Evolutionary conservation across 2,888 invertebrate species (phyloP), one percentile per base, ranked within the genome.

Genomic region (Dendrolimus houi): DNA sequence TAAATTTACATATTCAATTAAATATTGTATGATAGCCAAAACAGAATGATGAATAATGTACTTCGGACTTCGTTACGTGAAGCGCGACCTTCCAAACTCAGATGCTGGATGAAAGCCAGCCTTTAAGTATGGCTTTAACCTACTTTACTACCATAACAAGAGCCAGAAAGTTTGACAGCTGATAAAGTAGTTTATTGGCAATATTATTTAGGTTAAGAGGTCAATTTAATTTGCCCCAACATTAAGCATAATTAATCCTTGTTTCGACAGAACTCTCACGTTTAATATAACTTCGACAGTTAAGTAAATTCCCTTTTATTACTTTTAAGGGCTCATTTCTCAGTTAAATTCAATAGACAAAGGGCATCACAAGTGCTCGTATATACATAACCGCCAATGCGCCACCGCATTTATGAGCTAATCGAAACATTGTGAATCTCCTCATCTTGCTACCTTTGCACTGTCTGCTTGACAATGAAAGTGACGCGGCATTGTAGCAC

Each of bases 61-160:
- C 6, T 29, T 6, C 29, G 29, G 29, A 29, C 29, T 29, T 29
- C 3, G 29, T 29, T 29, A 3, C 29, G 29, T 29, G 9, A 47
- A 64, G 54, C 61, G 63, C 66, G 62, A 68, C 71, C 72, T 73
- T 62, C 62, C 62, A 12, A 9, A 47, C 60, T 61, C 61, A 62
- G 64, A 66, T 64, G 54, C 72, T 73, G 78, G 77, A 74, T 63
- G 57, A 55, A 40, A 65, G 76, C 72, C 77, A 77, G 68, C 60
- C 67, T 58, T 63, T 57, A 29, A 29, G 66, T 60, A 68, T 64
- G 68, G 65, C 72, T 70, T 76, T 78, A 76, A 70, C 74, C 74
- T 62, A 72, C 56, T 68, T 62, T 47, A 47, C 47, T 47, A 10
- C 47, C 47, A 47, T 47, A 47, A 47, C 66, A 58, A 59, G 55